Evolutionary conservation across 2,888 invertebrate genomes (phyloP), one percentile per base, ranked within the genome.

Genomic region (Tuta absoluta): DNA sequence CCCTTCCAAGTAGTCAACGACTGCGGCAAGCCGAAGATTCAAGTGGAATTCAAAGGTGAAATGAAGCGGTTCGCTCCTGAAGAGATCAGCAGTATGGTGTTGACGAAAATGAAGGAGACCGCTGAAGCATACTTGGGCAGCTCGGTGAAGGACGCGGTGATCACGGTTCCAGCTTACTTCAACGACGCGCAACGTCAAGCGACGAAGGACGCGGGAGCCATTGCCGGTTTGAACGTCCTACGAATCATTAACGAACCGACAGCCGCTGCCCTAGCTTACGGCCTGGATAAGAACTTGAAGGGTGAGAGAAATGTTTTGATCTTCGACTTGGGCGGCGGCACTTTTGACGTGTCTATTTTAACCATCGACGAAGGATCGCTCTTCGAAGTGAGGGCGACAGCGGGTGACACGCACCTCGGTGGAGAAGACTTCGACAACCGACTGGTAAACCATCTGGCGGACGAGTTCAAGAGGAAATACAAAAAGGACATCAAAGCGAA

Each of bases 221-320:
- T 90, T 89, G 2, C 73, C 89, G 66, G 96, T 0, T 79, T 97
- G 38, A 96, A 96, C 83, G 96, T 97, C 1, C 85, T 96, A 63
- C 92, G 96, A 67, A 96, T 97, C 71, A 95, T 96, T 72, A 96
- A 96, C 81, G 96, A 96, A 77, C 96, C 96, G 2, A 96, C 96
- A 2, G 95, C 95, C 0, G 95, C 95, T 24, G 95, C 95, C 28
- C 82, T 96, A 69, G 95, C 95, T 58, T 95, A 96, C 75, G 96
- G 96, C 11, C 83, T 94, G 53, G 94, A 94, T 74, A 94, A 94
- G 75, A 93, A 93, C 73, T 84, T 94, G 14, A 93, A 93, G 75
- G 93, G 94, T 7, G 94, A 94, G 76, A 93, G 93, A 66, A 94
- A 94, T 75, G 93, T 94, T 1, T 79, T 94, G 41, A 94, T 94